Conservation (phyloP, 2,888 invertebrate genomes). For the Girardia tigrina region DNA sequence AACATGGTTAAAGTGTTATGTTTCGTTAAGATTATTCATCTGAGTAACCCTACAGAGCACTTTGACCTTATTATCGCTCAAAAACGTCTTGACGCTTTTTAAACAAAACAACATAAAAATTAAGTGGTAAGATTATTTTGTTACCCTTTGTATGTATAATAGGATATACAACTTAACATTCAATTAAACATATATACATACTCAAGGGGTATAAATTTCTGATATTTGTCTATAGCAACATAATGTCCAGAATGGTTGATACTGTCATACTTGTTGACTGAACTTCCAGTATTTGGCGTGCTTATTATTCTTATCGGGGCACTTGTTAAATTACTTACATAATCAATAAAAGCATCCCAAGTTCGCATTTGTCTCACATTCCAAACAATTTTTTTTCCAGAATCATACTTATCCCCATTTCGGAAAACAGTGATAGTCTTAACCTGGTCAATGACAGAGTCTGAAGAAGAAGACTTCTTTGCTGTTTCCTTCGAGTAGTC, state of each 20-base stretch:
- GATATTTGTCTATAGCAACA: conserved; percentile 4
- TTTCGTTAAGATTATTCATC: too few species aligned
- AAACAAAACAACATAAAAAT: too few species aligned
- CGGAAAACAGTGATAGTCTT: not conserved
- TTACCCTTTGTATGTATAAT: too few species aligned
- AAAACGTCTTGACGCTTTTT: too few species aligned
- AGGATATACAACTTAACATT: too few species aligned
- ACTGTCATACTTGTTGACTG: not conserved
- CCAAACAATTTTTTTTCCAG: not conserved
- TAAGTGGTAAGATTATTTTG: too few species aligned
- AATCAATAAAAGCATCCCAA: conserved; percentile 12
- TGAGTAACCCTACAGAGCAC: too few species aligned
- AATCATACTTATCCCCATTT: not conserved
- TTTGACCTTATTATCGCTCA: too few species aligned
- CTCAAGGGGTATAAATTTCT: not conserved
- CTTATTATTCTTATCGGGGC: not conserved
- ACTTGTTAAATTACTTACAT: not conserved
- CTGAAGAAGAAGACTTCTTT: not conserved
- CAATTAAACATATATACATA: too few species aligned
- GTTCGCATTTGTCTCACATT: not conserved
- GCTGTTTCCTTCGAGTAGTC: not conserved
- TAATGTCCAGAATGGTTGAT: not conserved
- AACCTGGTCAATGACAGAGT: not conserved
- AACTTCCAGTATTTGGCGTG: not conserved
- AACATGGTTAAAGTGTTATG: too few species aligned